Base-by-base conservation (phyloP, 2,888 invertebrate genomes). In the Microplitis manilae region DNA sequence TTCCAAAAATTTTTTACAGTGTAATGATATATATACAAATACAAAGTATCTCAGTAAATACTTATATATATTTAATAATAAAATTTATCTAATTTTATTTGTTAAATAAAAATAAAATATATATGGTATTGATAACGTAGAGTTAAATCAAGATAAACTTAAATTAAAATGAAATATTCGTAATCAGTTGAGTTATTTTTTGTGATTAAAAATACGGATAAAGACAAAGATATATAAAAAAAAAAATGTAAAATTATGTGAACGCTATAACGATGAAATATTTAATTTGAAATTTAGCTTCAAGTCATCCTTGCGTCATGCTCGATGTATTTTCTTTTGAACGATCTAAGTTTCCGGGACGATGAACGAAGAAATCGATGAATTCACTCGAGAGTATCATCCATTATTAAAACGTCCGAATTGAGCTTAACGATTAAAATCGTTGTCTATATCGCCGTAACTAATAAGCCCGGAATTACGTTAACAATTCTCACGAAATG, bases 341-440 rank as follows among this genome's bases (percentile, higher is more conserved):
- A 64, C 70, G 75, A 41, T 73, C 73, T 68, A 77, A 62, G 60
- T 75, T 77, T 74, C 76, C 78, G 78, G 77, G 59, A 61, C 70
- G 73, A 70, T 70, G 65, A 76, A 76, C 73, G 65, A 68, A n/a
- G 38, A 39, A 73, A 64, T 60, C 70, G 69, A 69, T 62, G 41
- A 72, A 50, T 61, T 69, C 30, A 38, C 39, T 61, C 30, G 15
- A 77, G 62, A 73, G 72, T 40, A 70, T 60, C 20, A 50, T 75
- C 72, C 68, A 70, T 77, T 76, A 79, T 75, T 79, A 75, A 75
- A 71, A 76, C 69, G 75, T 72, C 65, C 70, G 68, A 69, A 71
- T 41, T 62, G 59, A 71, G 60, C 38, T 41, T 39, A 59, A 50
- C 65, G 64, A 38, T 50, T 50, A 50, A 50, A 50, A 50, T 50